Percentiles rank a stretch among this genome's conserved stretches.
Evolutionary conservation across 2,797 vertebrate species (phyloP).

Genomic region (Acipenser transmontanus): DNA sequence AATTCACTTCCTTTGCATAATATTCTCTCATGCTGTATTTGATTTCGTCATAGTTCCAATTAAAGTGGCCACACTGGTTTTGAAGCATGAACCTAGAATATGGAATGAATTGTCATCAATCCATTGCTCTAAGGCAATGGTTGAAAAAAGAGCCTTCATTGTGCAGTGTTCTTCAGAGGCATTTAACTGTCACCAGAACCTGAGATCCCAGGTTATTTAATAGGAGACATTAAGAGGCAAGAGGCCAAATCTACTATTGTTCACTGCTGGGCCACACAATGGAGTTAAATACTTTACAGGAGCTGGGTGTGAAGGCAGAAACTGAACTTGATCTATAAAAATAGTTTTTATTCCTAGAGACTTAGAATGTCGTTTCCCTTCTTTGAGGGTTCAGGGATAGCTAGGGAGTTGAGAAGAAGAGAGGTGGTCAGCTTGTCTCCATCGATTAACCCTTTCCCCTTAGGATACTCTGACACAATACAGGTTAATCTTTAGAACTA

Average conservation of each 20-base stretch:
- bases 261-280: slow-evolving; percentile 58
- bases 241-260: slow-evolving; percentile 51
- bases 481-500: slow-evolving; percentile 32
- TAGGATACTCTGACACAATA: slow-evolving; percentile 29
- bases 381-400: no score
- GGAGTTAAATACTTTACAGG: slow-evolving; percentile 71
- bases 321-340: slow-evolving; percentile 56
- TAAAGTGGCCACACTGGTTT: no score
- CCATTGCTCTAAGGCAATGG: no score
- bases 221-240: slow-evolving; percentile 33
- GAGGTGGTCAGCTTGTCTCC: slow-evolving; percentile 14
- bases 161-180: slow-evolving; percentile 16
- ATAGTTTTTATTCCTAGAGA: not conserved
- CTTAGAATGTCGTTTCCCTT: not conserved
- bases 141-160: not conserved
- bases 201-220: slow-evolving; percentile 40
- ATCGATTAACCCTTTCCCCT: slow-evolving; percentile 22
- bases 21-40: no score
- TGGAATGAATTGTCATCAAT: no score
- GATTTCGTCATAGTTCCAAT: no score
- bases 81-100: no score
- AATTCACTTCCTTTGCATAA: no score
- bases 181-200: slow-evolving; percentile 27
- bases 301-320: slow-evolving; percentile 56
- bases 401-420: not conserved